phyloP scores from a whole-genome alignment of 2,113 vertebrate species.

The Cricetomys ansorgei region DNA sequence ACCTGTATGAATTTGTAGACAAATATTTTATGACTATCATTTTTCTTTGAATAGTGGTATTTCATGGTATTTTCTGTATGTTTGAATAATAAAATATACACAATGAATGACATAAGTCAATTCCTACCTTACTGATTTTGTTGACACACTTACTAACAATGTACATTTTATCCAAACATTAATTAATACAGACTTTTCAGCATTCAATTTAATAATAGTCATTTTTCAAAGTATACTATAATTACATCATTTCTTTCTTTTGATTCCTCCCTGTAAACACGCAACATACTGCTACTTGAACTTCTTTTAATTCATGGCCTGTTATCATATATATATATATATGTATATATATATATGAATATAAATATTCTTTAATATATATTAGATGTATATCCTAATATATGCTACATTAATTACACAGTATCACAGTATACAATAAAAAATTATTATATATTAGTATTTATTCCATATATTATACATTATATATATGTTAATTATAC shows the following conservation, averaged over 20 bases:
- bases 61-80: neutral
- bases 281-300: neutral
- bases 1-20: neutral
- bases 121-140: neutral
- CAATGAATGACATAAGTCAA: neutral
- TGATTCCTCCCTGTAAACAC: too few relatives aligned
- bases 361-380: too few relatives aligned
- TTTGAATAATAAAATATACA: neutral
- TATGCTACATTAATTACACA: too few relatives aligned
- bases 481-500: too few relatives aligned
- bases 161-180: neutral
- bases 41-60: neutral
- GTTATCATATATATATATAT: neutral
- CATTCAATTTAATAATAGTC: neutral
- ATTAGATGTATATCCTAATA: too few relatives aligned
- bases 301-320: neutral
- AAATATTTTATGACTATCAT: too few relatives aligned
- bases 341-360: neutral
- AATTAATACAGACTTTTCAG: neutral
- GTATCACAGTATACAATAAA: too few relatives aligned
- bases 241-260: neutral
- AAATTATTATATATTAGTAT: too few relatives aligned
- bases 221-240: neutral
- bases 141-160: neutral
- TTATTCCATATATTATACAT: too few relatives aligned